Conservation (phyloP, 2,113 vertebrate genomes). For the Marcusenius ussheri region DNA sequence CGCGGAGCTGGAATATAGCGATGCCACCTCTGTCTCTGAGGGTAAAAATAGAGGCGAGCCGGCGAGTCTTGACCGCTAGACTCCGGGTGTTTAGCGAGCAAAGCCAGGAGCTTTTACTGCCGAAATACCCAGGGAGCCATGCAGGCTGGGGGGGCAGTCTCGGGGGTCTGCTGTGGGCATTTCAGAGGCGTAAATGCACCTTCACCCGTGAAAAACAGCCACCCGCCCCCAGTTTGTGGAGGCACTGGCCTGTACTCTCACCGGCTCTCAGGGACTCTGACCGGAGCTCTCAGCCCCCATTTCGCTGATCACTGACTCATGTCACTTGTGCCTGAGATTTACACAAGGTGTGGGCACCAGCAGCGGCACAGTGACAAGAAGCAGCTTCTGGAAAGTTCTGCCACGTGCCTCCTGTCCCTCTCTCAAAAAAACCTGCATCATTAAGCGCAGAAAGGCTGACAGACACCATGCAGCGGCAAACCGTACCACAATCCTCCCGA, state of each 20-base stretch:
- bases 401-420: slow-evolving; percentile 20
- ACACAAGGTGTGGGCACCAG: neutral
- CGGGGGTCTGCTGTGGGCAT: neutral
- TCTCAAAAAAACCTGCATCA: slow-evolving; percentile 38
- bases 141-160: neutral
- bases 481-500: neutral
- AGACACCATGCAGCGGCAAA: slow-evolving; percentile 2
- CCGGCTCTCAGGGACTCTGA: neutral
- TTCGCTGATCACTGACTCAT: neutral
- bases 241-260: neutral
- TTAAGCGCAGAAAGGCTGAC: slow-evolving; percentile 32
- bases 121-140: neutral
- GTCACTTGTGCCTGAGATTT: neutral
- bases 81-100: neutral
- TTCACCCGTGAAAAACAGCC: neutral
- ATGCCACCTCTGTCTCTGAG: slow-evolving; percentile 7
- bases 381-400: slow-evolving; percentile 31
- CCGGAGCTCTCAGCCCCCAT: neutral
- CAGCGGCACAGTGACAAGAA: neutral
- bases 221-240: neutral
- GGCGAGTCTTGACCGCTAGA: neutral
- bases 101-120: neutral
- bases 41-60: slow-evolving; percentile 4
- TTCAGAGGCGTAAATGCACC: neutral
- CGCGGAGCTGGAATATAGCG: slow-evolving; percentile 18